A percentile compares a stretch with the other conserved stretches of the same genome.
Conservation (phyloP, 2,888 invertebrate species). For the Zhuqinia jingwanae region DNA sequence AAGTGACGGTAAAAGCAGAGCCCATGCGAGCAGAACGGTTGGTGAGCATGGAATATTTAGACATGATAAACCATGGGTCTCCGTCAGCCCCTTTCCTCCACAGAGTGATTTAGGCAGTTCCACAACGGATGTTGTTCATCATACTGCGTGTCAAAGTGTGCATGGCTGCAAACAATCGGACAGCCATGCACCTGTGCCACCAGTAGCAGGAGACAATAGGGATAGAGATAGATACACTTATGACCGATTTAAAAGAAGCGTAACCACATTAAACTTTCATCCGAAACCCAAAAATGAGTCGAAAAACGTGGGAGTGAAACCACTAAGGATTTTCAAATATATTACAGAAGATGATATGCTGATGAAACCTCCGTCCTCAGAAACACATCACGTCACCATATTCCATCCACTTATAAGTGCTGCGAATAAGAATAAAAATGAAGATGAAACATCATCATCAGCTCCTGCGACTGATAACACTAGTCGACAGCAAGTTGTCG, state of each 20-base stretch:
- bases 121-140: neutral
- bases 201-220: slow-evolving; percentile 5
- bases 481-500: slow-evolving; percentile 51
- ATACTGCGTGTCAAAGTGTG: slow-evolving; percentile 17
- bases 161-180: slow-evolving; percentile 33
- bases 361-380: slow-evolving; percentile 1
- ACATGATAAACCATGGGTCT: slow-evolving; percentile 52
- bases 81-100: slow-evolving; percentile 30
- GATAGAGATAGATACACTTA: slow-evolving; percentile 57
- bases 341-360: slow-evolving; percentile 70
- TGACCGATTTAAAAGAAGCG: slow-evolving; percentile 61
- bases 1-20: slow-evolving; percentile 18
- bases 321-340: slow-evolving; percentile 77
- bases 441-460: slow-evolving; percentile 21
- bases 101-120: slow-evolving; percentile 25
- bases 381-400: slow-evolving; percentile 32
- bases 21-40: slow-evolving; percentile 13
- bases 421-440: slow-evolving; percentile 12
- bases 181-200: neutral
- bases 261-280: slow-evolving; percentile 63
- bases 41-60: slow-evolving; percentile 63
- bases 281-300: slow-evolving; percentile 57
- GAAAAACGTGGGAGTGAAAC: slow-evolving; percentile 67
- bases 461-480: slow-evolving; percentile 30
- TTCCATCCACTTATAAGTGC: slow-evolving; percentile 46